These are phyloP conservation scores for Polydrusus cervinus DNA, from an alignment of 2,888 invertebrate species.

Conservation along the genomic window DNA sequence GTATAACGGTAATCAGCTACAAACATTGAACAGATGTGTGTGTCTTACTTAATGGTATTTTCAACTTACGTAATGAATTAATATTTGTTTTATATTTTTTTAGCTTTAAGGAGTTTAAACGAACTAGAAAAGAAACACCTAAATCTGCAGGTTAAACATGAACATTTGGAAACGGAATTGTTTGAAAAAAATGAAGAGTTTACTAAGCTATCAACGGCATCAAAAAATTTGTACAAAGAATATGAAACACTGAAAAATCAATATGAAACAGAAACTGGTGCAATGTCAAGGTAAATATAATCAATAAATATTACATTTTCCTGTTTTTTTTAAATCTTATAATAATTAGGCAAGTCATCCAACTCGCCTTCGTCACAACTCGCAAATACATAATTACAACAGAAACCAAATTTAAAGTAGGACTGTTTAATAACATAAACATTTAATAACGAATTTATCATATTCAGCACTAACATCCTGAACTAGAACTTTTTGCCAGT, in stretches of 20 bases:
- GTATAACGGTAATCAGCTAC: background rate
- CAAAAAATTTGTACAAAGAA: constrained; percentile 82
- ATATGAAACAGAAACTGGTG: constrained; percentile 82
- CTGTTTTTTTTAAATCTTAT: too few relatives aligned
- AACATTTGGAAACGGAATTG: constrained; percentile 76
- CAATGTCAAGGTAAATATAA: constrained; percentile 79
- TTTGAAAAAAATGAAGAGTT: constrained; percentile 79
- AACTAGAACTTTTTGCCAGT: too few relatives aligned
- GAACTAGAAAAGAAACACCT: constrained; percentile 78
- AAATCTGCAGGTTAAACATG: constrained; percentile 76
- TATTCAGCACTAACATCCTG: too few relatives aligned
- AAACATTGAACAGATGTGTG: constrained; percentile 15
- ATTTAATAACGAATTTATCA: too few relatives aligned
- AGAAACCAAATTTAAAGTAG: too few relatives aligned
- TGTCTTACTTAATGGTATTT: constrained; percentile 10
- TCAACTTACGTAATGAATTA: background rate
- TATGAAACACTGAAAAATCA: constrained; percentile 84
- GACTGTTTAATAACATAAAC: too few relatives aligned
- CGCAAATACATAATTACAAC: too few relatives aligned
- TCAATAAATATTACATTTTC: too few relatives aligned
- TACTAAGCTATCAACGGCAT: constrained; percentile 76
- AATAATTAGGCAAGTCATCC: too few relatives aligned
- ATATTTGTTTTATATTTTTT: constrained; percentile 41
- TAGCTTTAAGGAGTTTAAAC: constrained; percentile 77
- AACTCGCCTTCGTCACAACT: too few relatives aligned